Conservation (phyloP, 2,888 invertebrate genomes). For the Esperia sulphurella region DNA sequence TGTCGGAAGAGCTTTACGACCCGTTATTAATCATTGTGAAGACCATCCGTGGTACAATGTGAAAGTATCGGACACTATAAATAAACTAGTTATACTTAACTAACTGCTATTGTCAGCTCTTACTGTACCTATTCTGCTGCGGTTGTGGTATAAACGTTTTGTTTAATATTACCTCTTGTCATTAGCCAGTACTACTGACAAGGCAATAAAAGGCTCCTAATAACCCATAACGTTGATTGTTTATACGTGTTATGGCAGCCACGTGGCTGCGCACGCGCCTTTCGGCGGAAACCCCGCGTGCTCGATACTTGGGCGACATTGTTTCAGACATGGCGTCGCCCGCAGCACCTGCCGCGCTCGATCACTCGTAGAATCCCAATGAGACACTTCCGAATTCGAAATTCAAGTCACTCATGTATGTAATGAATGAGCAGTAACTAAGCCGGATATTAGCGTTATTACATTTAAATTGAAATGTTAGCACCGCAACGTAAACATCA, state of each 20-base stretch:
- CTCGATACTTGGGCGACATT: slow-evolving; percentile 44
- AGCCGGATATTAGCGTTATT: slow-evolving; percentile 1
- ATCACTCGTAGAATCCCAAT: slow-evolving; percentile 47
- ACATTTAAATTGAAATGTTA: slow-evolving; percentile 6
- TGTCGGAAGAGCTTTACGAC: slow-evolving; percentile 35
- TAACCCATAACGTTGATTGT: slow-evolving; percentile 30
- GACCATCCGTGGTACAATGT: slow-evolving; percentile 20
- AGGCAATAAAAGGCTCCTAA: slow-evolving; percentile 47
- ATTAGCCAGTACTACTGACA: slow-evolving; percentile 27
- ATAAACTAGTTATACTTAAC: not conserved
- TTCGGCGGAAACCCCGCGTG: slow-evolving; percentile 51
- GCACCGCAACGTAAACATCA: slow-evolving; percentile 1
- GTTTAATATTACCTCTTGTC: slow-evolving; percentile 36
- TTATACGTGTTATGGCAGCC: slow-evolving; percentile 40
- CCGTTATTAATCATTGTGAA: slow-evolving; percentile 22
- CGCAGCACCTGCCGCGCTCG: slow-evolving; percentile 38
- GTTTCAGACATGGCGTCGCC: slow-evolving; percentile 29
- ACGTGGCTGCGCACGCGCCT: slow-evolving; percentile 67
- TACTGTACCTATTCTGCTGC: not conserved
- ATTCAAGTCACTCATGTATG: slow-evolving; percentile 11
- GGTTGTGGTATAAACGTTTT: slow-evolving; percentile 5
- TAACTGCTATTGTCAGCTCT: not conserved
- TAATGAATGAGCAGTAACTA: slow-evolving; percentile 6
- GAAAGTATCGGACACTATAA: slow-evolving; percentile 6
- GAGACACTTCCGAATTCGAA: slow-evolving; percentile 31